phyloP scores from a whole-genome alignment of 2,888 invertebrate species.

The Cheilosia pagana region DNA sequence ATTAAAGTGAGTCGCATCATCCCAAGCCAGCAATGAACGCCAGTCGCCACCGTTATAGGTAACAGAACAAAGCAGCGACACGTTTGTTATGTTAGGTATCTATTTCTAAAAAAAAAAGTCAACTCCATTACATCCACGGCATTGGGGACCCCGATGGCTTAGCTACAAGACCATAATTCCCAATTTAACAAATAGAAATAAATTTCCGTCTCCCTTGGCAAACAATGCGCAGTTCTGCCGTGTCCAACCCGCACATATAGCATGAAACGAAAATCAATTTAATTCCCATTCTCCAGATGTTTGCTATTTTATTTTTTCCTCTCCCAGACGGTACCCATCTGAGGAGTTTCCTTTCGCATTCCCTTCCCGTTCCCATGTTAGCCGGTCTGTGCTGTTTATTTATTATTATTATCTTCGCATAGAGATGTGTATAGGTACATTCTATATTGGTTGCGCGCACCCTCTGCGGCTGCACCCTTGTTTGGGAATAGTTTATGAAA shows the following conservation, averaged over 20 bases:
- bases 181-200: no score
- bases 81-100: no score
- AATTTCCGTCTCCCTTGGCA: no score
- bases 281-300: conserved; percentile 24
- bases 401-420: not conserved
- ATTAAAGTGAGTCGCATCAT: no score
- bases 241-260: not conserved
- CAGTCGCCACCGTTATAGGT: no score
- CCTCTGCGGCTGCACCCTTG: conserved; percentile 49
- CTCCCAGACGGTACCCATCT: conserved; percentile 17
- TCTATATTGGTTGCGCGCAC: not conserved
- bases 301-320: conserved; percentile 7
- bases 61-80: no score
- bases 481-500: conserved; percentile 46
- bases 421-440: not conserved
- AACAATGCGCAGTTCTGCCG: not conserved
- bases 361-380: not conserved
- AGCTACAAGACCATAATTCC: no score
- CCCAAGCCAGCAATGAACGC: no score
- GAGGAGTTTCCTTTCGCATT: conserved; percentile 21
- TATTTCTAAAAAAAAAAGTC: not conserved
- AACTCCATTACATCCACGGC: no score
- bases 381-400: not conserved
- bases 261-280: conserved; percentile 5
- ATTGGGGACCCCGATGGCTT: no score